Percentiles rank a stretch among this genome's conserved stretches.
These are phyloP conservation scores for Fragum whitleyi DNA, from an alignment of 2,888 invertebrate species.

Conservation along the genomic window DNA sequence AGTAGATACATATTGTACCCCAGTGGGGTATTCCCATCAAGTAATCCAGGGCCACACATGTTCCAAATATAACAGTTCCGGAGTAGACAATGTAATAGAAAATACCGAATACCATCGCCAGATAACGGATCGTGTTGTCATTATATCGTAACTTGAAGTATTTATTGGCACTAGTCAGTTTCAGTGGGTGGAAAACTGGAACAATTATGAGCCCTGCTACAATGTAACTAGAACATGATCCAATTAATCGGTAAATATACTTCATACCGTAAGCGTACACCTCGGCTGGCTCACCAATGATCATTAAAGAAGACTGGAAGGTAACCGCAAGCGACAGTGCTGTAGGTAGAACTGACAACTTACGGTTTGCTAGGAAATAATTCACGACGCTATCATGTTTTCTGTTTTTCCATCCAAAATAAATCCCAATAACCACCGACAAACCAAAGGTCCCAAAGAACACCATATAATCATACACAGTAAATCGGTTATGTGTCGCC, in stretches of 20 bases:
- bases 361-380: constrained; percentile 43
- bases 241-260: constrained; percentile 12
- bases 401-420: constrained; percentile 34
- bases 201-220: constrained; percentile 30
- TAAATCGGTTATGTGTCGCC: background rate
- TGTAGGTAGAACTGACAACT: constrained; percentile 25
- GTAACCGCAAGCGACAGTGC: constrained; percentile 47
- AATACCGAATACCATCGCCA: constrained; percentile 13
- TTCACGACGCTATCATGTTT: constrained; percentile 17
- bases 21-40: constrained; percentile 39
- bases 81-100: constrained; percentile 36
- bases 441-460: constrained; percentile 20
- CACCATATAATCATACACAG: constrained; percentile 2
- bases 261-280: constrained; percentile 35
- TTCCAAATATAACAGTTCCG: constrained; percentile 30
- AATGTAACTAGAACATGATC: constrained; percentile 4
- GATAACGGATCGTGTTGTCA: constrained; percentile 36
- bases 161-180: constrained; percentile 38
- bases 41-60: constrained; percentile 37
- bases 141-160: constrained; percentile 40
- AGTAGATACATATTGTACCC: constrained; percentile 37
- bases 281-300: constrained; percentile 36
- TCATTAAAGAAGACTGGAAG: constrained; percentile 48
- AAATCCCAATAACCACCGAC: constrained; percentile 35
- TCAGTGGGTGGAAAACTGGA: constrained; percentile 32